Evolutionary conservation across 2,888 invertebrate genomes (phyloP).

Genomic region (Callyntrura guangdongensis): DNA sequence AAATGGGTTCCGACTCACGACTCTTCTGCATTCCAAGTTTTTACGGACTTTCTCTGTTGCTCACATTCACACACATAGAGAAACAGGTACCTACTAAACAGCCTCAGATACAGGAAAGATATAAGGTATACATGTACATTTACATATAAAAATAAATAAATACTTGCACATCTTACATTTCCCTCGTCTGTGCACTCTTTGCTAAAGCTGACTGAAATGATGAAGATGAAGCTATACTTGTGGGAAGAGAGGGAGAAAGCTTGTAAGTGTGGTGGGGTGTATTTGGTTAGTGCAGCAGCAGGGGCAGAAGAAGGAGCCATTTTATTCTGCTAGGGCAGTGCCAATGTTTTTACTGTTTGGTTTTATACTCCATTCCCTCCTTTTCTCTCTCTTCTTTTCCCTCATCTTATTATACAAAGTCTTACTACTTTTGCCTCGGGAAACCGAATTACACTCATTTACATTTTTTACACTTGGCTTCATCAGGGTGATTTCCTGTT

Average conservation of each 20-base stretch:
- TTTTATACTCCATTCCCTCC: not conserved
- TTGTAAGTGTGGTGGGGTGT: not conserved
- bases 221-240: constrained; percentile 25
- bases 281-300: not conserved
- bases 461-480: constrained; percentile 82
- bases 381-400: not conserved
- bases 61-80: not conserved
- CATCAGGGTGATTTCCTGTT: constrained; percentile 80
- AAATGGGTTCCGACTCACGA: constrained; percentile 47
- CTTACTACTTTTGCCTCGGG: constrained; percentile 67
- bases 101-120: not conserved
- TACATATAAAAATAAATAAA: constrained; percentile 24
- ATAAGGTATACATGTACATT: not conserved
- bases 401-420: constrained; percentile 72
- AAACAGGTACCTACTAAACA: not conserved
- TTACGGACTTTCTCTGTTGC: constrained; percentile 5
- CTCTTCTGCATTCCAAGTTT: constrained; percentile 40
- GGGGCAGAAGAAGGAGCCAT: not conserved
- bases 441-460: constrained; percentile 81
- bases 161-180: not conserved
- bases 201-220: constrained; percentile 50
- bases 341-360: not conserved
- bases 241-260: not conserved
- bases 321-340: not conserved
- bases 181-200: not conserved